phyloP scores from a whole-genome alignment of 2,113 vertebrate genomes.

The Pardalotus punctatus region DNA sequence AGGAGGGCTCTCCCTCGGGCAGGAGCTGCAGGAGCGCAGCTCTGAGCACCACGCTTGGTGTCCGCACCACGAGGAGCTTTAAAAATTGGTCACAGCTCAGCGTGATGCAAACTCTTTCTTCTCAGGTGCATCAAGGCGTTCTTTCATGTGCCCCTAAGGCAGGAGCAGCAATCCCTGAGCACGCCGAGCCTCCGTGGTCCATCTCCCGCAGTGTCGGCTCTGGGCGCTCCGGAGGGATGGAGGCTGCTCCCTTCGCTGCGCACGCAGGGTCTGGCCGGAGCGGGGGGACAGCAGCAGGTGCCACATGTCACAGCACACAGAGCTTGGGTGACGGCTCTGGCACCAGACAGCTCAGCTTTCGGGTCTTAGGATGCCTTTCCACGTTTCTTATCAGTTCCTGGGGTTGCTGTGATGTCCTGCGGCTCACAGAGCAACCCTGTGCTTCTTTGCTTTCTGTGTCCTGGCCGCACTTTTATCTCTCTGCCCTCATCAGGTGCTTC shows the following conservation, averaged over 20 bases:
- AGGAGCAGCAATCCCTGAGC: background rate
- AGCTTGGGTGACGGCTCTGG: background rate
- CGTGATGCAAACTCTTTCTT: background rate
- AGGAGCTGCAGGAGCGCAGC: background rate
- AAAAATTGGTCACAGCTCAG: background rate
- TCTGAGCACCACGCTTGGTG: background rate
- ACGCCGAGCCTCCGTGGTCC: accelerated
- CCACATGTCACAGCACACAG: background rate
- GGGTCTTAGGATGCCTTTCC: background rate
- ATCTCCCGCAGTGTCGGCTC: accelerated
- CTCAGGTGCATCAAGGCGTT: background rate
- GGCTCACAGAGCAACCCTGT: background rate
- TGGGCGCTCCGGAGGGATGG: accelerated
- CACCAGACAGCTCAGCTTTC: background rate
- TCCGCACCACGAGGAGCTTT: background rate
- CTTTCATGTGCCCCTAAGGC: background rate
- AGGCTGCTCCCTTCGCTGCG: background rate
- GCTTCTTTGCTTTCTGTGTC: background rate
- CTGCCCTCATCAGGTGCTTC: background rate
- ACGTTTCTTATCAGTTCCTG: background rate
- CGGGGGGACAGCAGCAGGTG: background rate
- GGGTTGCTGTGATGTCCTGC: background rate
- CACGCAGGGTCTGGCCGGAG: accelerated
- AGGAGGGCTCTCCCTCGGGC: background rate
- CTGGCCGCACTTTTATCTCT: background rate